Percentiles rank a stretch among this genome's conserved stretches.
Evolutionary conservation across 2,113 vertebrate genomes (phyloP).

Genomic region (Murina feae): DNA sequence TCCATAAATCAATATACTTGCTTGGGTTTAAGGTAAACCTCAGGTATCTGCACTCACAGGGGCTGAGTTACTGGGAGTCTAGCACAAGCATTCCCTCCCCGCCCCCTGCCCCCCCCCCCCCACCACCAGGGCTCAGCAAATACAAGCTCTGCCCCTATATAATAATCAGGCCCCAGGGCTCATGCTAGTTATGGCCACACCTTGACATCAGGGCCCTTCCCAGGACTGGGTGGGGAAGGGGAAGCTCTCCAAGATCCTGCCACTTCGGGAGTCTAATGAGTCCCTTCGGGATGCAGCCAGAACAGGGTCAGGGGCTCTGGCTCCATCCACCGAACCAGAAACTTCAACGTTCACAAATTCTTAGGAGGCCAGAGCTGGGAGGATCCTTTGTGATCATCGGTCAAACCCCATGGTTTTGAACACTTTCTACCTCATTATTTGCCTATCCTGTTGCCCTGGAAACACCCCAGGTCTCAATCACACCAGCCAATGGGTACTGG

Average conservation of each 20-base stretch:
- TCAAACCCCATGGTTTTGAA: neutral
- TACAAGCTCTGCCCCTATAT: neutral
- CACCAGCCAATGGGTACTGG: neutral
- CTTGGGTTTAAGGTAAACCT: neutral
- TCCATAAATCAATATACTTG: neutral
- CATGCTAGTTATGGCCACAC: neutral
- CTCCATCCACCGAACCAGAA: neutral
- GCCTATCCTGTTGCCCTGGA: neutral
- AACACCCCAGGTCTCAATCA: neutral
- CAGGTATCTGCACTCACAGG: neutral
- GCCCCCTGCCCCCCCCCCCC: too few species aligned
- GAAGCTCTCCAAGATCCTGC: neutral
- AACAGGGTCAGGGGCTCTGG: neutral
- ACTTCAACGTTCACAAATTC: neutral
- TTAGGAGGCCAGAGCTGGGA: neutral
- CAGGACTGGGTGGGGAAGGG: neutral
- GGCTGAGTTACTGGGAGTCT: neutral
- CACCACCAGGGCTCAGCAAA: neutral
- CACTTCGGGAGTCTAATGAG: neutral
- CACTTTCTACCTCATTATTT: slow-evolving; percentile 1
- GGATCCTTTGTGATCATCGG: neutral
- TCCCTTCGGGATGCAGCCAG: neutral
- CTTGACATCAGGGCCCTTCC: neutral
- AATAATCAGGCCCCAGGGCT: neutral
- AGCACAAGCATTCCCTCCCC: neutral